Base-by-base conservation (phyloP, 2,113 vertebrate species). In the Xenopus tropicalis region DNA sequence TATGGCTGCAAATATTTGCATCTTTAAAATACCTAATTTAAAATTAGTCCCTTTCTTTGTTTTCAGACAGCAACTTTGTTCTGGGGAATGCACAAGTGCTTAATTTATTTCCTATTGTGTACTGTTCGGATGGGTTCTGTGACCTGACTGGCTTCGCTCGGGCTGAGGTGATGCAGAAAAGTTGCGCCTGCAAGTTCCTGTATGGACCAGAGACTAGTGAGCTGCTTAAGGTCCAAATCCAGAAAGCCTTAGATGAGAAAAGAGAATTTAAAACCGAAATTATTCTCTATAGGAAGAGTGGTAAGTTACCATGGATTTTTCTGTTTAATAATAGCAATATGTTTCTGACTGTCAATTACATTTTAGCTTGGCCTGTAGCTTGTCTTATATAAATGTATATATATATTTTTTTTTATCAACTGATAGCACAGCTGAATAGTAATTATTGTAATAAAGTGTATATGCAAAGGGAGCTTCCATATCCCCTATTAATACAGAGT, bases 41-140 rank as follows among this genome's bases (percentile, higher is more conserved):
- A n/a, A 37, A 37, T 48, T 11, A 48, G 21, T 66, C 51, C 70
- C 70, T 70, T 57, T 66, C 52, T 54, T 76, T 61, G 66, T 10
- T 71, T 57, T 61, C 84, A 93, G 91, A 93, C 85, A 93, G 91
- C 74, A 93, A 93, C 88, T 93, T 93, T 71, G 91, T 93, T 3
- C 86, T 93, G 86, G 91, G 91, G 3, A 93, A 93, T 8, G 91
- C 91, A 23, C 91, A 93, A 84, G 91, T 93, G 23, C 88, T 89
- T 85, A 91, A 90, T 1, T 87, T 92, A 67, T 93, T 91, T 78
- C 91, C 91, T 61, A 92, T 93, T 16, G 91, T 93, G 23, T 93
- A 93, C 86, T 93, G 91, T 82, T 93, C 91, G 0, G 91, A 93
- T 24, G 91, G 91, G 3, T 93, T 93, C 88, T 93, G 91, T n/a